Evolutionary conservation across 1,140 invertebrate species (phyloP).

Genomic region (Artemia franciscana): DNA sequence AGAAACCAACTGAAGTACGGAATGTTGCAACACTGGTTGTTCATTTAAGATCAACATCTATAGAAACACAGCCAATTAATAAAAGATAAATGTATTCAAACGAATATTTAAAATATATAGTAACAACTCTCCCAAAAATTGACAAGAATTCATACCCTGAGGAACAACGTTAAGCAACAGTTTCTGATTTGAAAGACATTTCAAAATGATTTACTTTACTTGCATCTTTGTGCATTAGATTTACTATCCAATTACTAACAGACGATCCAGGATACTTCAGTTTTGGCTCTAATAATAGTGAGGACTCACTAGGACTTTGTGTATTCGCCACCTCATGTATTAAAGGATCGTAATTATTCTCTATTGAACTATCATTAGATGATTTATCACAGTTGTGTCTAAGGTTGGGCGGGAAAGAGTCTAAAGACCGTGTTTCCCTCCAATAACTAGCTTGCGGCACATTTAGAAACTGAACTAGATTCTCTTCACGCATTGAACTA

Average conservation of each 20-base stretch:
- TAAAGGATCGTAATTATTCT: neutral
- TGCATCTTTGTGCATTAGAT: neutral
- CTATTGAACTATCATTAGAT: neutral
- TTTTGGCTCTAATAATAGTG: neutral
- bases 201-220: neutral
- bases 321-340: neutral
- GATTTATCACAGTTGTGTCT: neutral
- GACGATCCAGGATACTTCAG: neutral
- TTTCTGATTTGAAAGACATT: neutral
- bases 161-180: neutral
- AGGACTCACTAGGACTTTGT: neutral
- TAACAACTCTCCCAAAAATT: neutral
- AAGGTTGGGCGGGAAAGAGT: slow-evolving; percentile 11
- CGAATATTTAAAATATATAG: neutral
- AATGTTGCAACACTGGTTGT: too few relatives aligned
- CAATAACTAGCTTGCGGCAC: slow-evolving; percentile 6
- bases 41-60: too few relatives aligned
- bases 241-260: neutral
- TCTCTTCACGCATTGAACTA: neutral
- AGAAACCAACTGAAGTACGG: too few relatives aligned
- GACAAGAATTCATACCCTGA: neutral
- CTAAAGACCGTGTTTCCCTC: slow-evolving; percentile 13
- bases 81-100: neutral
- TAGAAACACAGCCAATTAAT: too few relatives aligned
- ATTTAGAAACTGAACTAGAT: slow-evolving; percentile 5